Conservation (phyloP, 2,888 invertebrate species). For the Eupelmus urozonus region DNA sequence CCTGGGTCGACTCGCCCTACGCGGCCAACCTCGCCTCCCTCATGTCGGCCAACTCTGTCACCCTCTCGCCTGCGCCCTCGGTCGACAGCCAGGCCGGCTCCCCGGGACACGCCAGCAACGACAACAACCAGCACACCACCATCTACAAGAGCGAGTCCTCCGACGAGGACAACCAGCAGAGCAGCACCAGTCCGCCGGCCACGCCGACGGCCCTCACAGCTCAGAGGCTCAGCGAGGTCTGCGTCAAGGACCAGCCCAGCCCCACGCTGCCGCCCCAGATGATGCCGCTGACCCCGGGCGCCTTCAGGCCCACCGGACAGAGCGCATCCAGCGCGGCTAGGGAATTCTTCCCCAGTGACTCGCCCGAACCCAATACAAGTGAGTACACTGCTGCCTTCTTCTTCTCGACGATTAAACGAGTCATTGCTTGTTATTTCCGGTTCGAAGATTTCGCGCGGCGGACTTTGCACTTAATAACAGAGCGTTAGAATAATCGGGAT, state of each 20-base stretch:
- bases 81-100: slow-evolving; percentile 92
- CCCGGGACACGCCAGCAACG: slow-evolving; percentile 87
- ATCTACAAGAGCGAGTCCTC: slow-evolving; percentile 83
- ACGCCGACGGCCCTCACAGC: slow-evolving; percentile 79
- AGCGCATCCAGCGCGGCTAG: slow-evolving; percentile 87
- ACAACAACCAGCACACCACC: slow-evolving; percentile 79
- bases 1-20: slow-evolving; percentile 81
- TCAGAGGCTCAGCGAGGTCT: slow-evolving; percentile 75
- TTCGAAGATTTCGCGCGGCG: no score
- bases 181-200: slow-evolving; percentile 79
- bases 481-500: no score
- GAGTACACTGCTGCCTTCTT: no score
- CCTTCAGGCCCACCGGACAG: slow-evolving; percentile 79
- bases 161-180: slow-evolving; percentile 84
- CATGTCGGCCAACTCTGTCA: slow-evolving; percentile 90
- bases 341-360: slow-evolving; percentile 89
- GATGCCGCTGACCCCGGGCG: slow-evolving; percentile 75
- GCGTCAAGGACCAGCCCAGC: slow-evolving; percentile 75
- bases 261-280: slow-evolving; percentile 73
- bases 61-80: slow-evolving; percentile 93
- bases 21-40: slow-evolving; percentile 84
- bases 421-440: no score
- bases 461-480: no score
- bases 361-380: slow-evolving; percentile 93
- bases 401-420: no score